Conservation (phyloP, 2,113 vertebrate genomes). For the Aleadryas rufinucha region DNA sequence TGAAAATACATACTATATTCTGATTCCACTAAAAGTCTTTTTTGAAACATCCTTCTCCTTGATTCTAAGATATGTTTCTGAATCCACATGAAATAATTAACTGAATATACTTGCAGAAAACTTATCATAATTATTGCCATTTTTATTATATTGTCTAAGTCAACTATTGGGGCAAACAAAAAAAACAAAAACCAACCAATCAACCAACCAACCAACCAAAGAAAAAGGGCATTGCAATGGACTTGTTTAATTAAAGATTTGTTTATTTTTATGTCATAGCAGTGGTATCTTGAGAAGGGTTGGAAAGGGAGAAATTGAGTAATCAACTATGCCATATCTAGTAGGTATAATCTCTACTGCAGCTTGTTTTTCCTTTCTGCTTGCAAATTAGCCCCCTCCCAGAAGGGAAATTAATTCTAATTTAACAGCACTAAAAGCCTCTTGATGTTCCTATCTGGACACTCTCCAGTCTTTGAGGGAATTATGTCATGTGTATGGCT, state of each 20-base stretch:
- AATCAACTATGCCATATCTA: background rate
- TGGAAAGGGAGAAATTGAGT: background rate
- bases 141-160: background rate
- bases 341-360: background rate
- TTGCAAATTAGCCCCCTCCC: constrained; percentile 4
- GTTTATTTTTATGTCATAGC: background rate
- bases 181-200: background rate
- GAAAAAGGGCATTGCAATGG: background rate
- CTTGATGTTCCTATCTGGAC: constrained; percentile 36
- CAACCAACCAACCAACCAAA: background rate
- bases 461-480: constrained; percentile 29
- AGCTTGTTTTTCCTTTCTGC: constrained; percentile 5
- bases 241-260: background rate
- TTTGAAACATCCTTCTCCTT: background rate
- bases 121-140: background rate
- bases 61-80: background rate
- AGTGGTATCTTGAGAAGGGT: background rate
- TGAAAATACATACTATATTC: background rate
- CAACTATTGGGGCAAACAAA: background rate
- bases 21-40: background rate
- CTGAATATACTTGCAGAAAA: background rate
- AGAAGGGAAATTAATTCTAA: constrained; percentile 34
- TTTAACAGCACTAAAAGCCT: constrained; percentile 34
- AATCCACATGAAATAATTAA: background rate
- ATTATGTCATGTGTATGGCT: constrained; percentile 19